These are phyloP conservation scores for Thecocarcelia acutangulata DNA, from an alignment of 2,888 invertebrate genomes.

Conservation along the genomic window DNA sequence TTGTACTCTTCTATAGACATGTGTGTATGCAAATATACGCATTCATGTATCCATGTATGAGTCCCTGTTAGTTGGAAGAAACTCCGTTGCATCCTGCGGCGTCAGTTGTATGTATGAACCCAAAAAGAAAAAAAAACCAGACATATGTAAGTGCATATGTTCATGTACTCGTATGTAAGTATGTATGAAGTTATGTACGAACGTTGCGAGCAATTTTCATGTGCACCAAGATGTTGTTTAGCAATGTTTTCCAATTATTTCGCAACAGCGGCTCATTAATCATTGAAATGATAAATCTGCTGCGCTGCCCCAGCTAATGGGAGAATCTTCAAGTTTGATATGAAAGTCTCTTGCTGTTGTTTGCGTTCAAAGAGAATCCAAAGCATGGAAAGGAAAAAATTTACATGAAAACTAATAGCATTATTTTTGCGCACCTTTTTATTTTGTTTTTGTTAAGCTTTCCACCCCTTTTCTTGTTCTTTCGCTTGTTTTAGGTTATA, in stretches of 20 bases:
- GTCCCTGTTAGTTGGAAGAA: slow-evolving; percentile 42
- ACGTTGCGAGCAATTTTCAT: slow-evolving; percentile 47
- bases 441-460: not conserved
- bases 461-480: not conserved
- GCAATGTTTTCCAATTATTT: slow-evolving; percentile 78
- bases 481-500: slow-evolving; percentile 21
- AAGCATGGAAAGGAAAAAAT: not conserved
- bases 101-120: slow-evolving; percentile 37
- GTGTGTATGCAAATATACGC: not conserved
- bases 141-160: not conserved
- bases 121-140: slow-evolving; percentile 20
- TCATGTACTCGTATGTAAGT: not conserved
- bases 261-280: slow-evolving; percentile 77
- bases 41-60: slow-evolving; percentile 9
- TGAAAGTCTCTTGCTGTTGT: slow-evolving; percentile 23
- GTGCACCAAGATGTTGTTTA: slow-evolving; percentile 69
- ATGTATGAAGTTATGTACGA: slow-evolving; percentile 15
- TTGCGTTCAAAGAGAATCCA: slow-evolving; percentile 6
- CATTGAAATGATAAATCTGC: slow-evolving; percentile 77
- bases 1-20: not conserved
- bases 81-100: slow-evolving; percentile 66
- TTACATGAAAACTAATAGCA: slow-evolving; percentile 32
- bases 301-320: slow-evolving; percentile 63
- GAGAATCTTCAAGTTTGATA: slow-evolving; percentile 52
- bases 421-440: slow-evolving; percentile 19